These are phyloP conservation scores for Ataeniobius toweri DNA, from an alignment of 2,797 vertebrate genomes.

Conservation along the genomic window DNA sequence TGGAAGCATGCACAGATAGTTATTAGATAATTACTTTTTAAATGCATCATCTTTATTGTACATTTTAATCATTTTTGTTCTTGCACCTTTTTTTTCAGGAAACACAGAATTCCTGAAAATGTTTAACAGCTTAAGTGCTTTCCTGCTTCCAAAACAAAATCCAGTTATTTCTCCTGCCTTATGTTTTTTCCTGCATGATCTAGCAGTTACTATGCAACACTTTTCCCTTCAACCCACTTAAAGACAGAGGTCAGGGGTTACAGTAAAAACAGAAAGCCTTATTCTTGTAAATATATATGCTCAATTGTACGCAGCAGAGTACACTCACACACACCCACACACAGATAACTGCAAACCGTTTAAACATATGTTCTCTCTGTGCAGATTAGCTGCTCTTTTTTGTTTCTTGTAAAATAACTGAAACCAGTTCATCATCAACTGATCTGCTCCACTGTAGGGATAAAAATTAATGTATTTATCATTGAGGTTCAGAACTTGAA, in stretches of 20 bases:
- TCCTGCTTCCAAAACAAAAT: not conserved
- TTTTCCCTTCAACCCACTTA: constrained; percentile 1
- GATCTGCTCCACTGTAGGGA: not conserved
- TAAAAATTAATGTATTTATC: not conserved
- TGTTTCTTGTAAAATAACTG: not conserved
- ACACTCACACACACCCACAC: not conserved
- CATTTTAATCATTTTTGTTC: not conserved
- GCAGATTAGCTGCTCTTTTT: not conserved
- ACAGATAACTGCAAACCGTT: not conserved
- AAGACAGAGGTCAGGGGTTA: not conserved
- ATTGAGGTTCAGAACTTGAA: too few species aligned
- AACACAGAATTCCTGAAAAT: not conserved
- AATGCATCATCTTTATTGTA: not conserved
- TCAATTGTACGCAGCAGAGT: not conserved
- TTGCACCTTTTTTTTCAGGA: not conserved
- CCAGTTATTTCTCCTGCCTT: not conserved
- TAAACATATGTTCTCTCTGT: not conserved
- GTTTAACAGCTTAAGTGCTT: not conserved
- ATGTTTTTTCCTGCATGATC: not conserved
- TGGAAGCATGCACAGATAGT: not conserved
- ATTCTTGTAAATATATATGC: not conserved
- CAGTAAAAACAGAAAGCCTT: not conserved
- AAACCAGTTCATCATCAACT: not conserved
- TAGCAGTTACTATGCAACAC: not conserved
- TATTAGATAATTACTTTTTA: not conserved